Base-by-base conservation (phyloP, 2,113 vertebrate species). In the Petrocephalus microphthalmus region DNA sequence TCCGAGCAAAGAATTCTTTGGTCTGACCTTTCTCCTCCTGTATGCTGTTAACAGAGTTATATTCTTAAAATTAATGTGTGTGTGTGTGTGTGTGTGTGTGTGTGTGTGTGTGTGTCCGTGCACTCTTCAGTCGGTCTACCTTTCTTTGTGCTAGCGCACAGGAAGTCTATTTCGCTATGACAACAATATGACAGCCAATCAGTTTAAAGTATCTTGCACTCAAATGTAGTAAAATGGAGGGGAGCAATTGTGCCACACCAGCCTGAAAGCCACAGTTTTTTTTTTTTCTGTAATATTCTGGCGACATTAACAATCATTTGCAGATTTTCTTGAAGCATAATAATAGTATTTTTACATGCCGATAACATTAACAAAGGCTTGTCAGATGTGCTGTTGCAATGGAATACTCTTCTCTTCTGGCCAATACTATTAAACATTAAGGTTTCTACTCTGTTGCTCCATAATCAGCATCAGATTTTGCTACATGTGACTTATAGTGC, bases 91-190 rank as follows among this genome's bases (percentile, higher is more conserved):
- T 8, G n/a, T 85, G 45, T 54, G 3, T 47, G 53, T 86, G 8
- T 86, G 45, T 54, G 3, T 33, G 71, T 37, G n/a, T 4, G 7
- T 37, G 51, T 8, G n/a, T 85, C 22, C 25, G 22, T 4, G 42
- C 4, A 87, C 20, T 37, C 7, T 88, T 89, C 83, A 89, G 88
- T 91, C 89, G 90, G 88, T n/a, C 8, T 88, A 86, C 86, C 78
- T 89, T 54, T 87, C 22, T 52, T 67, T 71, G 74, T 42, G 64
- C 20, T 5, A 25, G 29, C 20, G n/a, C 54, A 45, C 52, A 84
- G 89, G 86, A 89, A 89, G 74, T 87, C 15, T 49, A 71, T 64
- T 87, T 81, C 64, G 54, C 19, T 78, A 13, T 33, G 33, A 56
- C 33, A 51, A 60, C 87, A 56, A 17, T 22, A 47, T 57, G 53